Evolutionary conservation across 2,888 invertebrate species (phyloP).

Genomic region (Quadroppia sp.): DNA sequence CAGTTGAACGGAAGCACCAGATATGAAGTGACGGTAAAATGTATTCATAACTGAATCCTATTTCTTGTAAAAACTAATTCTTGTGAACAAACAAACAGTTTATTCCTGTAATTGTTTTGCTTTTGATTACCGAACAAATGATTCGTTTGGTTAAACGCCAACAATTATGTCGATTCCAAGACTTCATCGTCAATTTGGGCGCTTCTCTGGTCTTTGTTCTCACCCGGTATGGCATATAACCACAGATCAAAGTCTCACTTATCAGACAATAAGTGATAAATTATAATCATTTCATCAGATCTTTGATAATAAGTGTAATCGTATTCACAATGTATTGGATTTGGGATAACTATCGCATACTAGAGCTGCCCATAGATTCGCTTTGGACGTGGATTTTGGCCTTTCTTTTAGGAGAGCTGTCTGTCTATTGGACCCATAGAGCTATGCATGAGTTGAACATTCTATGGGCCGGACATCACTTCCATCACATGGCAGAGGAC

Average conservation of each 20-base stretch:
- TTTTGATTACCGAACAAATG: not conserved
- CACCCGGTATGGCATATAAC: not conserved
- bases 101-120: not conserved
- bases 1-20: not conserved
- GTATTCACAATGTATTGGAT: not conserved
- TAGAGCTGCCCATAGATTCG: not conserved
- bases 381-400: not conserved
- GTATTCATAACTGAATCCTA: not conserved
- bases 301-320: not conserved
- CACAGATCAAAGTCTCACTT: too few relatives aligned
- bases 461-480: constrained; percentile 83
- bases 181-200: not conserved
- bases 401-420: not conserved
- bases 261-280: not conserved
- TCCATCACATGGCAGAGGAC: constrained; percentile 84
- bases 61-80: too few relatives aligned
- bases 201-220: not conserved
- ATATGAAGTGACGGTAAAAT: not conserved
- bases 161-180: not conserved
- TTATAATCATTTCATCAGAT: not conserved
- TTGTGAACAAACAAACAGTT: too few relatives aligned
- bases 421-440: not conserved
- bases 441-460: constrained; percentile 62
- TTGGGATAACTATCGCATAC: not conserved
- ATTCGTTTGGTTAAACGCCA: not conserved